Percentiles rank a stretch among this genome's conserved stretches.
phyloP scores from a whole-genome alignment of 2,888 invertebrate species.

The Sepiola atlantica region DNA sequence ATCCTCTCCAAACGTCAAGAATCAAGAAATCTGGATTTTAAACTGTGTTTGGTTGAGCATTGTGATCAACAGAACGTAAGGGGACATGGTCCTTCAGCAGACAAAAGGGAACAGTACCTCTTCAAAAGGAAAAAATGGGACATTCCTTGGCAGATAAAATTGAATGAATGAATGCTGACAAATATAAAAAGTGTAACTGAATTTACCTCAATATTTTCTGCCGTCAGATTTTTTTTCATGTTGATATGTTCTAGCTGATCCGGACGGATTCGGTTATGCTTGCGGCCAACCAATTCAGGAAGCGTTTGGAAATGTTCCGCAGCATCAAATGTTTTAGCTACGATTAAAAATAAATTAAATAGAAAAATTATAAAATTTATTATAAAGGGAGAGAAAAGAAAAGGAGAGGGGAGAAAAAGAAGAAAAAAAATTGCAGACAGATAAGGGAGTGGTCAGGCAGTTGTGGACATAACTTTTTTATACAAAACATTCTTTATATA shows the following conservation, averaged over 20 bases:
- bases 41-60: not conserved
- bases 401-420: too few species aligned
- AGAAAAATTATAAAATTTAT: too few species aligned
- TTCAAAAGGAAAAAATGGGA: not conserved
- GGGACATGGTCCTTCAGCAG: not conserved
- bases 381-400: too few species aligned
- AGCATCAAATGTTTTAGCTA: constrained; percentile 80
- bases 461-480: too few species aligned
- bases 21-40: not conserved
- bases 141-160: not conserved
- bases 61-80: not conserved
- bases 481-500: too few species aligned
- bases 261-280: constrained; percentile 82
- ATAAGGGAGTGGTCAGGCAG: too few species aligned
- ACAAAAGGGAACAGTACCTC: not conserved
- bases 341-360: constrained; percentile 49
- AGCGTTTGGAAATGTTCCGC: constrained; percentile 85
- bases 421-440: too few species aligned
- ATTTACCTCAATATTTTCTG: constrained; percentile 55
- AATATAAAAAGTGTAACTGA: not conserved
- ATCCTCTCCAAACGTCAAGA: too few species aligned
- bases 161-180: not conserved
- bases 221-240: constrained; percentile 55
- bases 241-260: constrained; percentile 72
- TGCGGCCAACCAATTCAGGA: constrained; percentile 81